Conservation (phyloP, 2,113 vertebrate genomes). For the Tachysurus vachellii region DNA sequence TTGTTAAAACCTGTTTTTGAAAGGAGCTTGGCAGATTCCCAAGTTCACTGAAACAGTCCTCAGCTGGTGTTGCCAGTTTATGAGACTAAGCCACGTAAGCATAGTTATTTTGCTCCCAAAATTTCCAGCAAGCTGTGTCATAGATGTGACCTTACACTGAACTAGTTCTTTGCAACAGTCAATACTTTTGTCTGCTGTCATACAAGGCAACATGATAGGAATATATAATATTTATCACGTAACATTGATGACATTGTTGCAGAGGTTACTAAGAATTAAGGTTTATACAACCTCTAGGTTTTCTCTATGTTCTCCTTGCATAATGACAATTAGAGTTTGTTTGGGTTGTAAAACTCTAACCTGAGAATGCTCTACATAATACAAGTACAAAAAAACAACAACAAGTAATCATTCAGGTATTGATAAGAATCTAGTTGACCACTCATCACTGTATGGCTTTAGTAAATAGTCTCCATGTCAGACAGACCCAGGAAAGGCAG, state of each 20-base stretch:
- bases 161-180: constrained; percentile 53
- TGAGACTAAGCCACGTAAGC: constrained; percentile 70
- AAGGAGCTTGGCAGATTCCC: constrained; percentile 57
- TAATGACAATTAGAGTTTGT: constrained; percentile 41
- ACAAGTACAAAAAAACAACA: neutral
- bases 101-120: constrained; percentile 66
- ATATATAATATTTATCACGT: constrained; percentile 27
- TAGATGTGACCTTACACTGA: constrained; percentile 64
- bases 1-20: constrained; percentile 72
- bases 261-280: constrained; percentile 27
- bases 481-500: constrained; percentile 53
- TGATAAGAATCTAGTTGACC: constrained; percentile 10
- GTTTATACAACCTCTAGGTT: constrained; percentile 33
- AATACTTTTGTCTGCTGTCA: constrained; percentile 34
- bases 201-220: constrained; percentile 32
- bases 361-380: neutral
- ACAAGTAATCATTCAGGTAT: neutral
- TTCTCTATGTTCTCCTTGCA: constrained; percentile 40
- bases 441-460: constrained; percentile 8
- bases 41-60: constrained; percentile 60
- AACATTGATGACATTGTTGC: constrained; percentile 3
- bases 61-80: constrained; percentile 65
- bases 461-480: constrained; percentile 55
- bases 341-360: constrained; percentile 34
- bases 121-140: constrained; percentile 56